Base-by-base conservation (phyloP, 1,140 invertebrate genomes). In the Heterodera schachtii region DNA sequence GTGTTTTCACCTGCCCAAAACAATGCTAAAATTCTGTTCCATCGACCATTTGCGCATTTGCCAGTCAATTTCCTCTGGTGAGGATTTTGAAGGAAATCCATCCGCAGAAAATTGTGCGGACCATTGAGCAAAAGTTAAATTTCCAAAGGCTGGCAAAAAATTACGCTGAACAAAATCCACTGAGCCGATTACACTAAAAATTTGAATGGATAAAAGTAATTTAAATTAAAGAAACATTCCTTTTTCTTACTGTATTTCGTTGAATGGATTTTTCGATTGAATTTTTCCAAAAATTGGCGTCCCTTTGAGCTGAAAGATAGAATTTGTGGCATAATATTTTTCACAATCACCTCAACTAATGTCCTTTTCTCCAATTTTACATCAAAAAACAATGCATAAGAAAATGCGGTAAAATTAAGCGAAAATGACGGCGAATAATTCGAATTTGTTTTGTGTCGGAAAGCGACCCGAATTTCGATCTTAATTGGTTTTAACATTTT, bases 111-210 rank as follows among this genome's bases (percentile, higher is more conserved):
- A 19, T 16, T 6, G 3, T 21, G 57, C 3, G 43, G 64, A n/a
- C 77, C 77, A 78, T 46, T 46, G 64, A 46, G 43, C 66, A 46
- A 44, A 3, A n/a, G 16, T 69, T 46, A 78, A 11, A 78, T 74
- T 75, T 1, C 77, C 81, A 46, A 70, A 81, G 31, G 60, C 43
- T n/a, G 81, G 81, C 67, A 82, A 16, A 16, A 70, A 74, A 74
- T 41, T 67, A 21, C 13, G 46, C 73, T 81, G 79, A 16, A 13
- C 8, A 47, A 82, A 43, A 19, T 67, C 49, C 3, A 82, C 41
- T 41, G 57, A 16, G 64, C 81, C 81, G n/a, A 81, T 80, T 52
- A 79, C 44, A 31, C 79, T 73, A 44, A 80, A 16, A 13, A 8
- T 9, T 31, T n/a, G 3, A 19, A 11, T 49, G 16, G 31, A 31